Evolutionary conservation across 2,888 invertebrate species (phyloP), one percentile per base, ranked within the genome.

Genomic region (Malacosoma neustria): DNA sequence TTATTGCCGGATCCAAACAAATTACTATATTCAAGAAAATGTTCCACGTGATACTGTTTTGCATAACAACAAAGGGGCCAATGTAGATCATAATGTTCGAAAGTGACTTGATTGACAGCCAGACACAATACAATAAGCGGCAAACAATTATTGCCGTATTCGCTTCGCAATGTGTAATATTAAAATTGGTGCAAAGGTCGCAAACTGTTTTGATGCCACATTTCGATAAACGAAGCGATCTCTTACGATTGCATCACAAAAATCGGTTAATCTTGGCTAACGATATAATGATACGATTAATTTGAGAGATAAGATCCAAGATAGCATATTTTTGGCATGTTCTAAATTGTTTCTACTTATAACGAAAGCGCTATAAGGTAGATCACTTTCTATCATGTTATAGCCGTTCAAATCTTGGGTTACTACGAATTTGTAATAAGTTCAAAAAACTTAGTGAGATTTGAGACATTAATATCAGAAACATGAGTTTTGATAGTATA

Each of bases 31-130:
- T 5, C 22, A 15, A 32, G 7, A 43, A 43, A 41, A 33, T 9
- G 22, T 22, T 7, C 36, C 11, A 30, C 37, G 30, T 61, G 47
- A 39, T 40, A 48, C 46, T 14, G 34, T 70, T 42, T 51, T 42
- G 57, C 69, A 70, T 72, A 67, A 57, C 12, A 22, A 40, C 39
- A 14, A 44, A 37, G 49, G 41, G 45, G 45, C 43, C 61, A 63
- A 77, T 69, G 64, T 75, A 72, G 75, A 76, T 74, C 80, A 71
- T 49, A 69, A 61, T 61, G 64, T 69, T 74, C 60, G 68, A 74
- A 72, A 74, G 72, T 63, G 65, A 71, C 54, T 68, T 80, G 82
- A 84, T 77, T 80, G 84, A 82, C 84, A 81, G 79, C 45, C 57
- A 57, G 65, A 65, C 70, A 66, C 56, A 57, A 61, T 59, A 73